Evolutionary conservation across 2,888 invertebrate genomes (phyloP), one percentile per base, ranked within the genome.

Genomic region (Lithophane socia): DNA sequence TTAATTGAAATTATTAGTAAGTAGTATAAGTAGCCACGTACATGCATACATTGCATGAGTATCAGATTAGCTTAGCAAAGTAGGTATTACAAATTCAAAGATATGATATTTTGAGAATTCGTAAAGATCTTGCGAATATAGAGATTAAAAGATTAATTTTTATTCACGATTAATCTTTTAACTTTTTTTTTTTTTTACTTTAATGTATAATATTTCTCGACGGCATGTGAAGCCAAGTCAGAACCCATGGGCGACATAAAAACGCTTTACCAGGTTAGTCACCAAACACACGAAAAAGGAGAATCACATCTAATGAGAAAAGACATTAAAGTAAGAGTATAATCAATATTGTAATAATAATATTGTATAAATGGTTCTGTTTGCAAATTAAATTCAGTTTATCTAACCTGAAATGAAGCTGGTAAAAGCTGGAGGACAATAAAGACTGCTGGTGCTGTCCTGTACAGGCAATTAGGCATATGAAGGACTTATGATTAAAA

Each of bases 1-100:
- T 79, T 70, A 56, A 71, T 60, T 54, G 60, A 49, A 75, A 61
- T 64, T 24, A 63, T 68, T 64, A 64, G 29, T 52, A 58, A 24
- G 18, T 56, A 58, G 68, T 56, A 29, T 67, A 67, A 13, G 37
- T 67, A 52, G 37, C 16, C 37, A 58, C 13, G 60, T 56, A 49
- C 2, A 5, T 60, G 16, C 24, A 18, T 44, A 18, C 5, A 21
- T 47, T 44, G 44, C 24, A 44, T 68, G 21, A 58, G 37, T 68
- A 24, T 52, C 44, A 24, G 37, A 37, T 72, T 37, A 24, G 58
- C 37, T 56, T 64, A 44, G 29, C 21, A 65, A 37, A 21, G 24
- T 29, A 29, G 29, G 29, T 21, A 63, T 67, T 71, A 24, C 1
- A 9, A 58, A 60, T 52, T 44, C 42, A 42, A n/a, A n/a, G 42